Percentiles rank a stretch among this genome's conserved stretches.
Conservation (phyloP, 2,113 vertebrate species). For the Ahaetulla prasina region DNA sequence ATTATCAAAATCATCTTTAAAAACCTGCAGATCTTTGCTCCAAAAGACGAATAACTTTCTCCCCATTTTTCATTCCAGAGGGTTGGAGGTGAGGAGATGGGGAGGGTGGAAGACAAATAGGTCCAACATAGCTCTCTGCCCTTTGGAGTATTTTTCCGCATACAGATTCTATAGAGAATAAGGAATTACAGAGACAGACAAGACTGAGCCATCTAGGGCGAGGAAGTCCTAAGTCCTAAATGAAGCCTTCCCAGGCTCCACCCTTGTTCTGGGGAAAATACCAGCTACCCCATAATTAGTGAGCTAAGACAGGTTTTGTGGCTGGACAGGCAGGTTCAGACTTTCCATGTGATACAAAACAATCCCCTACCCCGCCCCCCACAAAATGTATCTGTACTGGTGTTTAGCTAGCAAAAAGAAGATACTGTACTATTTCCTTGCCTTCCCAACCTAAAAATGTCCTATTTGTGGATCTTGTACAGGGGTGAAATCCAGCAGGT, state of each 20-base stretch:
- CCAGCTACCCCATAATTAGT: slow-evolving; percentile 39
- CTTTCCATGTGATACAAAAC: slow-evolving; percentile 27
- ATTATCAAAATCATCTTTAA: background rate
- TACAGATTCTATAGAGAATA: background rate
- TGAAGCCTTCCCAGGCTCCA: background rate
- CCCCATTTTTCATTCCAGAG: background rate
- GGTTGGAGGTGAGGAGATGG: background rate
- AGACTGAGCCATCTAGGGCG: background rate
- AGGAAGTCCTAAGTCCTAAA: background rate
- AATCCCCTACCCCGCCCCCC: background rate
- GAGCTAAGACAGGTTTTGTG: slow-evolving; percentile 1
- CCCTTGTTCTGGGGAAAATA: background rate
- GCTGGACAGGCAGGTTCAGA: slow-evolving; percentile 55
- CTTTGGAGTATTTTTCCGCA: background rate
- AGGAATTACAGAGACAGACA: background rate
- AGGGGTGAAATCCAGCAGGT: too few species aligned
- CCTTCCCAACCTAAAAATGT: background rate
- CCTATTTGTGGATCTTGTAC: background rate
- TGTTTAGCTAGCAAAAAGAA: background rate
- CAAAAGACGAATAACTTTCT: too few species aligned
- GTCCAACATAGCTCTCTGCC: background rate
- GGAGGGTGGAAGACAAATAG: background rate
- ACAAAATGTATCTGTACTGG: too few species aligned
- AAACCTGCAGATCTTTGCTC: background rate
- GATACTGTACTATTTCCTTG: background rate